Conservation (phyloP, 2,113 vertebrate species). For the Periophthalmus modestus region DNA sequence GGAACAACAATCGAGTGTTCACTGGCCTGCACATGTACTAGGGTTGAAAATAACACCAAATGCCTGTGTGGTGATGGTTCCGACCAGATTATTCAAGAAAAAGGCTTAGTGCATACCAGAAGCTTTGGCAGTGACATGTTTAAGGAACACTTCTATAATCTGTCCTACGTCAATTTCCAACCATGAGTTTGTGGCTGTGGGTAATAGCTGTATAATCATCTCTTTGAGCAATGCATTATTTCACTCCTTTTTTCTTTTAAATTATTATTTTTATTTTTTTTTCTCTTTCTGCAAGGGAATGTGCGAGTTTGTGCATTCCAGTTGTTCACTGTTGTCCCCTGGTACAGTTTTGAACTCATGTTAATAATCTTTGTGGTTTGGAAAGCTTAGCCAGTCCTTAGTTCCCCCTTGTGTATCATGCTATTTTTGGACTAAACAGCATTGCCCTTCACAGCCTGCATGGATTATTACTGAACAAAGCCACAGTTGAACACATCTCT, state of each 20-base stretch:
- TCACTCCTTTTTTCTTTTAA: background rate
- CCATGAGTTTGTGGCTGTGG: background rate
- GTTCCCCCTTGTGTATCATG: conserved; percentile 1
- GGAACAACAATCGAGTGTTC: background rate
- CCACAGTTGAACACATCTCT: background rate
- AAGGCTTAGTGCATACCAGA: background rate
- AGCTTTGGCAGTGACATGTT: background rate
- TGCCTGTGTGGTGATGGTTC: background rate
- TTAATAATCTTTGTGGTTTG: conserved; percentile 11
- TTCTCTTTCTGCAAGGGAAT: background rate
- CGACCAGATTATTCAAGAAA: background rate
- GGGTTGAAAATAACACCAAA: background rate
- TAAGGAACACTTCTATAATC: background rate
- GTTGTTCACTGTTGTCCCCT: background rate
- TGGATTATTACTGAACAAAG: conserved; percentile 9
- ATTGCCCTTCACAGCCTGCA: conserved; percentile 5
- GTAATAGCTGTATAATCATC: background rate
- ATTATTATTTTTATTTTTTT: background rate
- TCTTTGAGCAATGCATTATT: background rate
- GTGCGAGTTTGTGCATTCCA: background rate
- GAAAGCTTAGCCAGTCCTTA: conserved; percentile 11
- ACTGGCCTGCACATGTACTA: background rate
- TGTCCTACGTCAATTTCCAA: background rate
- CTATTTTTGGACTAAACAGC: conserved; percentile 7
- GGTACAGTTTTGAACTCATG: conserved; percentile 3